A percentile compares a stretch with the other conserved stretches of the same genome.
These are phyloP conservation scores for Nyctereutes procyonoides DNA, from an alignment of 2,113 vertebrate species.

Conservation along the genomic window DNA sequence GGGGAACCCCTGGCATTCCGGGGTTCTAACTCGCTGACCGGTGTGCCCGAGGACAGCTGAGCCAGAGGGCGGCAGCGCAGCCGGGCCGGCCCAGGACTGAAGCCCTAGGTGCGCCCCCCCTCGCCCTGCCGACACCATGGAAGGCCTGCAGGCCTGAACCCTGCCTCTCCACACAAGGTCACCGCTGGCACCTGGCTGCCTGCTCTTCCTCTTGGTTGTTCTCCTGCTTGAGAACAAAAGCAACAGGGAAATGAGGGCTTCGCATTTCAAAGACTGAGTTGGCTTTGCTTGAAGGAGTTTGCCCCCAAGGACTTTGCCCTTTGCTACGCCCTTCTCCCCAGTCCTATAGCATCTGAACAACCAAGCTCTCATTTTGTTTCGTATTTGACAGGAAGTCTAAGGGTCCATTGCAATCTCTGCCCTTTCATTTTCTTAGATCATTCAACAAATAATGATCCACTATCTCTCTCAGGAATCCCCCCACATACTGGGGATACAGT, in stretches of 20 bases:
- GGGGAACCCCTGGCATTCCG: too few species aligned
- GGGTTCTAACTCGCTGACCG: too few species aligned
- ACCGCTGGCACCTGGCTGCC: too few species aligned
- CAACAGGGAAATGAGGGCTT: neutral
- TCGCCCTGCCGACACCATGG: too few species aligned
- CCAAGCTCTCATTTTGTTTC: neutral
- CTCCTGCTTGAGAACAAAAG: neutral
- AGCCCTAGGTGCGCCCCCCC: too few species aligned
- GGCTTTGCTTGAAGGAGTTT: neutral
- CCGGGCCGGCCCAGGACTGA: too few species aligned
- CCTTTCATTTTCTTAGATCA: neutral
- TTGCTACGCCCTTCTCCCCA: neutral
- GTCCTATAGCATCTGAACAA: neutral
- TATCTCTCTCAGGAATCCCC: neutral
- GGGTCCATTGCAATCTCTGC: neutral
- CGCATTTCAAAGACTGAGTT: conserved; percentile 14
- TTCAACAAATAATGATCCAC: neutral
- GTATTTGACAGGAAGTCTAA: neutral
- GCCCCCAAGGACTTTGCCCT: neutral
- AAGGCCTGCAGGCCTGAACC: too few species aligned
- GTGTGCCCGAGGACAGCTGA: too few species aligned
- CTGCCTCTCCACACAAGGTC: neutral
- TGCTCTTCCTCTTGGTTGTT: neutral
- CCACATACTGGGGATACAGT: neutral
- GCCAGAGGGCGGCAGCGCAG: too few species aligned